phyloP scores from a whole-genome alignment of 2,797 vertebrate genomes.

The Acanthornis magna region DNA sequence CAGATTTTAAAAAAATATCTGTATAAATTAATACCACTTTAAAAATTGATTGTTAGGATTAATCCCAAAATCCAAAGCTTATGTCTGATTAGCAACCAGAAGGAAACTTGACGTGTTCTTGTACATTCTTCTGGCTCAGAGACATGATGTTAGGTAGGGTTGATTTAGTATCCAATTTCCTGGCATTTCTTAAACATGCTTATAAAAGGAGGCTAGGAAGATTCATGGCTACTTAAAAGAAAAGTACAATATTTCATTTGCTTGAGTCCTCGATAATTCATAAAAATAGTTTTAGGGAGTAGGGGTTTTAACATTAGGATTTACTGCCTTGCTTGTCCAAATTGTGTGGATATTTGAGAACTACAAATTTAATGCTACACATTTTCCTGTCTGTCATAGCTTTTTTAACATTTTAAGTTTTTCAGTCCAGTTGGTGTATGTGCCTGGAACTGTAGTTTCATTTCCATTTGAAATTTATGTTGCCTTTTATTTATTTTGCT shows the following conservation, averaged over 20 bases:
- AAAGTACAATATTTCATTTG: background rate
- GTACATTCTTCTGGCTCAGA: conserved; percentile 24
- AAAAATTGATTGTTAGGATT: conserved; percentile 11
- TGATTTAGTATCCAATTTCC: background rate
- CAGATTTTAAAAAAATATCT: conserved; percentile 19
- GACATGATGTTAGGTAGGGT: background rate
- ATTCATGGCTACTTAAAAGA: background rate
- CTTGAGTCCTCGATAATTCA: background rate
- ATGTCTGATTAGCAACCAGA: conserved; percentile 30
- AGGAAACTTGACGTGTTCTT: background rate
- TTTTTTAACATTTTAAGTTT: background rate
- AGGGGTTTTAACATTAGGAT: background rate
- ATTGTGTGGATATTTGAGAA: background rate
- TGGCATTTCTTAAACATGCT: background rate
- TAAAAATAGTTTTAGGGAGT: background rate
- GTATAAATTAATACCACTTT: conserved; percentile 1
- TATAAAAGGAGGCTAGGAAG: background rate
- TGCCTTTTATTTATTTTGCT: background rate
- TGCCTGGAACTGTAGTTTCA: background rate
- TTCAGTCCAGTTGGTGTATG: background rate
- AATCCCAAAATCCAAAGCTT: conserved; percentile 11
- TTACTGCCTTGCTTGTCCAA: background rate
- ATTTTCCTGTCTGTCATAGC: background rate
- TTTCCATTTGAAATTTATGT: background rate
- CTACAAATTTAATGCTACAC: background rate